A percentile compares a stretch with the other conserved stretches of the same genome.
Conservation (phyloP, 1,140 invertebrate species). For the Adoxophyes honmai region DNA sequence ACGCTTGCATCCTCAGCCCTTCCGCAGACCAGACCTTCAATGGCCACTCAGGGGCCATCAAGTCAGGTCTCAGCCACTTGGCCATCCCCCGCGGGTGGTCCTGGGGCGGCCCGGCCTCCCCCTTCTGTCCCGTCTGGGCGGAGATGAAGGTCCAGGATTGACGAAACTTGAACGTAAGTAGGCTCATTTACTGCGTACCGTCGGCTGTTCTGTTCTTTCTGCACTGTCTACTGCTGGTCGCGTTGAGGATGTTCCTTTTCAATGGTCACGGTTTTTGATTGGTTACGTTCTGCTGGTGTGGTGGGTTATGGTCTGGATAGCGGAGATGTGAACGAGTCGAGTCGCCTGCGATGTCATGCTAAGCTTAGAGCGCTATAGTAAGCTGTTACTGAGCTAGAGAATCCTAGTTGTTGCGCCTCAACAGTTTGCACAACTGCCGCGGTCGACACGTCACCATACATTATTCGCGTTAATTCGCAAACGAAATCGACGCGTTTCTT, state of each 20-base stretch:
- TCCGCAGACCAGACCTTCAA: constrained; percentile 48
- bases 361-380: too few relatives aligned
- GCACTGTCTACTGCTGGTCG: constrained; percentile 34
- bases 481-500: too few relatives aligned
- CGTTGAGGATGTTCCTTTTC: constrained; percentile 28
- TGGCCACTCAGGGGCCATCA: constrained; percentile 81
- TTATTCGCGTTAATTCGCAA: too few relatives aligned
- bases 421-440: too few relatives aligned
- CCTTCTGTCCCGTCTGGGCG: constrained; percentile 85
- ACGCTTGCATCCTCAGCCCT: constrained; percentile 48
- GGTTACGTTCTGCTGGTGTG: too few relatives aligned
- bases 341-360: too few relatives aligned
- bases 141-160: constrained; percentile 71
- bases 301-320: too few relatives aligned
- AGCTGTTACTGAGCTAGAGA: too few relatives aligned
- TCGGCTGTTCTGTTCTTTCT: constrained; percentile 32
- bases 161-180: constrained; percentile 35
- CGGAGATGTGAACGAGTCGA: too few relatives aligned
- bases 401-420: too few relatives aligned
- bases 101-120: constrained; percentile 86
- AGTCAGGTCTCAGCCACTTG: constrained; percentile 84
- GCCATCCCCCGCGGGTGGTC: constrained; percentile 89
- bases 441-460: too few relatives aligned
- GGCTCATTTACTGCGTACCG: constrained; percentile 27
- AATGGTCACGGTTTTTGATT: constrained; percentile 3